Evolutionary conservation across 2,113 vertebrate species (phyloP).

Genomic region (Dromas ardeola): DNA sequence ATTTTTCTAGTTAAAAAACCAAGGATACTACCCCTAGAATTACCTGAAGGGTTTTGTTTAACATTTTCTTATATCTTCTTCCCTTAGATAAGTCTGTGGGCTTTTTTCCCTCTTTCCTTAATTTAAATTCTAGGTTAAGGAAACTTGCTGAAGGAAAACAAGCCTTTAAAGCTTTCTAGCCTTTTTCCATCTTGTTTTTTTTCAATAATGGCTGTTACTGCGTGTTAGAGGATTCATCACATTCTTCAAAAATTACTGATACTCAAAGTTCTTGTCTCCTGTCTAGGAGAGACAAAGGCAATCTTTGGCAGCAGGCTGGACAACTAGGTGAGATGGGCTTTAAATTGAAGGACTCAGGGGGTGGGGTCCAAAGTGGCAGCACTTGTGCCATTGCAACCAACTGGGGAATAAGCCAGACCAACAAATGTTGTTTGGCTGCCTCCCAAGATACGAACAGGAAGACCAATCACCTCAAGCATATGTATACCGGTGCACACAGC

Average conservation of each 20-base stretch:
- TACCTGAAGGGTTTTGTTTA: background rate
- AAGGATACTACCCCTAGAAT: background rate
- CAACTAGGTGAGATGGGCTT: no score
- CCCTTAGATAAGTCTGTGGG: background rate
- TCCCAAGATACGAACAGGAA: no score
- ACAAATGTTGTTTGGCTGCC: no score
- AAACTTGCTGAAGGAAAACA: background rate
- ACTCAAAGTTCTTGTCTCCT: background rate
- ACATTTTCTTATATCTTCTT: background rate
- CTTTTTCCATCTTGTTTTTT: background rate
- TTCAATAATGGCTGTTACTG: background rate
- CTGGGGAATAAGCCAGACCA: no score
- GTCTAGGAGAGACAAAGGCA: no score
- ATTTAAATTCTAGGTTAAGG: background rate
- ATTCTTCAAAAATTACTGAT: background rate
- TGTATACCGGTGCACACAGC: no score
- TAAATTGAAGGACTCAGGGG: no score
- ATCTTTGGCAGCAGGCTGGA: no score
- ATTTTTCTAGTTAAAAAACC: background rate
- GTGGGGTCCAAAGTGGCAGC: no score
- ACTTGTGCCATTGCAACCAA: no score
- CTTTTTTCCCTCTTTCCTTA: background rate
- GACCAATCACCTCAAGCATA: no score
- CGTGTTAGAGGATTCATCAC: accelerated
- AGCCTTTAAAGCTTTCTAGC: background rate